phyloP scores from a whole-genome alignment of 64 coral and sea anemone genomes.

The Orbicella faveolata region DNA sequence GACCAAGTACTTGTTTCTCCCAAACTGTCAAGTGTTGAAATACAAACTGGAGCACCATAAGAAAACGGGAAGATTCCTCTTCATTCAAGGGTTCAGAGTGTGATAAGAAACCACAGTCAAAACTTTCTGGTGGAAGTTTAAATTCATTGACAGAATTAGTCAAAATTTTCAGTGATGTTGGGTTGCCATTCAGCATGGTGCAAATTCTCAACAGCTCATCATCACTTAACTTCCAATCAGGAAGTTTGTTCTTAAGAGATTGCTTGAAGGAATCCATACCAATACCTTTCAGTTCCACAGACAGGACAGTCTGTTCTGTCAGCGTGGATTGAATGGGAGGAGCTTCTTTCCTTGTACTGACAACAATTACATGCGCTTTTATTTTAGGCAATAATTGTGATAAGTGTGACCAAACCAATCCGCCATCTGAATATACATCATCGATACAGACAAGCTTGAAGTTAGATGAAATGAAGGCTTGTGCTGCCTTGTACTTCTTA shows the following conservation, averaged over 20 bases:
- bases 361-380: conserved; percentile 11
- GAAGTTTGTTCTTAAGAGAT: neutral
- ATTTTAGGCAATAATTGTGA: conserved; percentile 23
- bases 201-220: conserved; percentile 4
- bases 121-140: conserved; percentile 24
- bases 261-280: conserved; percentile 31
- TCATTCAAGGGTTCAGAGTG: neutral
- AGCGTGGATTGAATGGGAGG: neutral
- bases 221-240: neutral
- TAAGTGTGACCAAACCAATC: conserved; percentile 31
- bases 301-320: neutral
- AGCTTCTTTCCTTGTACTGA: neutral
- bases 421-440: conserved; percentile 53
- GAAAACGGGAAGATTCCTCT: neutral
- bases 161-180: conserved; percentile 56
- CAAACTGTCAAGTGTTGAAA: neutral
- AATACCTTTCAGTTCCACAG: conserved; percentile 18
- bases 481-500: conserved; percentile 58
- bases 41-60: conserved; percentile 37
- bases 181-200: conserved; percentile 52
- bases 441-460: conserved; percentile 77
- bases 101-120: conserved; percentile 10
- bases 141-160: conserved; percentile 36
- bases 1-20: conserved; percentile 22
- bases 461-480: conserved; percentile 44